Evolutionary conservation across 2,888 invertebrate species (phyloP).

Genomic region (Chloroclysta siterata): DNA sequence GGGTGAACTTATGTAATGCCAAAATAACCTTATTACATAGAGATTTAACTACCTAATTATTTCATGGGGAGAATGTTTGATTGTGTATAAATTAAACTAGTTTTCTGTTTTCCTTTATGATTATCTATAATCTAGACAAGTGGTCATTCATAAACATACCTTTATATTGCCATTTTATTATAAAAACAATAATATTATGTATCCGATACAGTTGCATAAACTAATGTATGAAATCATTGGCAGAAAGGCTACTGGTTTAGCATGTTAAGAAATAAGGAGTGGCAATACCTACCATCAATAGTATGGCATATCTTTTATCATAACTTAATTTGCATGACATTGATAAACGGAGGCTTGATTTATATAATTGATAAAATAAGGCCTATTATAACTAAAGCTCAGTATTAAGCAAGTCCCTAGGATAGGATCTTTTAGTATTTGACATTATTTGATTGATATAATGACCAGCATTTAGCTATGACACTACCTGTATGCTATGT

Average conservation of each 20-base stretch:
- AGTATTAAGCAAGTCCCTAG: slow-evolving; percentile 11
- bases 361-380: slow-evolving; percentile 8
- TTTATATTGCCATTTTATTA: not conserved
- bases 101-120: not conserved
- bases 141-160: not conserved
- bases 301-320: slow-evolving; percentile 18
- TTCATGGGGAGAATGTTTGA: too few relatives aligned
- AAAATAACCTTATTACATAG: too few relatives aligned
- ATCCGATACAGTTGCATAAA: slow-evolving; percentile 11
- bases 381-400: not conserved
- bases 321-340: slow-evolving; percentile 28
- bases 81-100: not conserved
- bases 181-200: slow-evolving; percentile 3
- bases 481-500: not conserved
- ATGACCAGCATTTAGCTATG: not conserved
- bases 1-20: too few relatives aligned
- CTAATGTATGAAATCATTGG: slow-evolving; percentile 10
- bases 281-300: slow-evolving; percentile 10
- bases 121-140: not conserved
- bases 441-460: not conserved
- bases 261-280: slow-evolving; percentile 22
- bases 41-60: too few relatives aligned
- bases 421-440: not conserved
- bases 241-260: slow-evolving; percentile 7
- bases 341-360: slow-evolving; percentile 22